Evolutionary conservation across 30 jellyfish, hydroid and myxozoan species (phyloP).

Genomic region (Nemopilema nomurai): DNA sequence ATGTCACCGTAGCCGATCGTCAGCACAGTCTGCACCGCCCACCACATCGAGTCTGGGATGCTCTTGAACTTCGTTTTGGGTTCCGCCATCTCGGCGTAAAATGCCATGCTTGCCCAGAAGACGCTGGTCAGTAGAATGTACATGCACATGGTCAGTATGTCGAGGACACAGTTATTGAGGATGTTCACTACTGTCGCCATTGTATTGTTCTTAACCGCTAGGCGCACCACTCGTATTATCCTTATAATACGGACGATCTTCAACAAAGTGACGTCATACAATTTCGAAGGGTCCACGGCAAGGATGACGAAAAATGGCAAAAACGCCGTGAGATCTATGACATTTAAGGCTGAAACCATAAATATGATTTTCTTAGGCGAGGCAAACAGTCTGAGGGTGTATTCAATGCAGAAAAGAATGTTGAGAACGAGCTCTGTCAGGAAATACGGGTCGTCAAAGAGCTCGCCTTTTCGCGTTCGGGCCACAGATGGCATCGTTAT

Average conservation of each 20-base stretch:
- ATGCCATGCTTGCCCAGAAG: slow-evolving; percentile 63
- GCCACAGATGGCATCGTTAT: slow-evolving; percentile 45
- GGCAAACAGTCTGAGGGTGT: slow-evolving; percentile 22
- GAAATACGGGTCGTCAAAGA: slow-evolving; percentile 26
- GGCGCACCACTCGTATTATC: slow-evolving; percentile 54
- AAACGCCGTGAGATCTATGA: slow-evolving; percentile 59
- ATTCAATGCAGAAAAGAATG: slow-evolving; percentile 46
- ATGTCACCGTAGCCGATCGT: slow-evolving; percentile 86
- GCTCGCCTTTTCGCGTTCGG: background rate
- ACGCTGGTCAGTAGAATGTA: slow-evolving; percentile 42
- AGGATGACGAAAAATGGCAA: slow-evolving; percentile 48
- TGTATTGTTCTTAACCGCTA: slow-evolving; percentile 40
- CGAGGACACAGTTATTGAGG: slow-evolving; percentile 41
- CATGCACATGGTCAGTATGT: slow-evolving; percentile 53
- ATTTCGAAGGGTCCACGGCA: slow-evolving; percentile 16
- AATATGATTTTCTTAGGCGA: slow-evolving; percentile 53
- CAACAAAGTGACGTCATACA: slow-evolving; percentile 36
- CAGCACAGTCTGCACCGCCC: slow-evolving; percentile 84
- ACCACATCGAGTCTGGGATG: slow-evolving; percentile 83
- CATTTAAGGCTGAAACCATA: slow-evolving; percentile 29
- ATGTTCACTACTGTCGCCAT: slow-evolving; percentile 51
- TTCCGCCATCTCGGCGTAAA: slow-evolving; percentile 54
- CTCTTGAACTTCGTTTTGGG: slow-evolving; percentile 54
- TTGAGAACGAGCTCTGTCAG: slow-evolving; percentile 22
- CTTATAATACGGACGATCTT: slow-evolving; percentile 55